Evolutionary conservation across 2,888 invertebrate species (phyloP).

Genomic region (Fragum whitleyi): DNA sequence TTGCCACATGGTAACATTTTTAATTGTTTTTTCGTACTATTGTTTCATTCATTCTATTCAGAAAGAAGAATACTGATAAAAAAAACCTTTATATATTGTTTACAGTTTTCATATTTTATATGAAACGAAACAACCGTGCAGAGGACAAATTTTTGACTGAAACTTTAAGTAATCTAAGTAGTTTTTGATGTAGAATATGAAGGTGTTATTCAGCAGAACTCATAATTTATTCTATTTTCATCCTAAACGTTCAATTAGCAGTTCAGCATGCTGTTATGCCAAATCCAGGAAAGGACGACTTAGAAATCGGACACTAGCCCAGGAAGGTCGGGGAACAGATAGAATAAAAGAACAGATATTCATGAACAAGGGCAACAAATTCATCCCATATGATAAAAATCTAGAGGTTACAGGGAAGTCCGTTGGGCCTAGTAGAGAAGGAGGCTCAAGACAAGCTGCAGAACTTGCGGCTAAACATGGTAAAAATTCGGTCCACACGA

Average conservation of each 20-base stretch:
- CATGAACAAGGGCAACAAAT: neutral
- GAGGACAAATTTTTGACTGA: no score
- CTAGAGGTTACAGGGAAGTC: conserved; percentile 6
- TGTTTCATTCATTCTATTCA: no score
- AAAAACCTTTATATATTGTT: no score
- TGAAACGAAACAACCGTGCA: no score
- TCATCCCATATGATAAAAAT: conserved; percentile 26
- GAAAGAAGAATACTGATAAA: no score
- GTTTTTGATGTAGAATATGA: no score
- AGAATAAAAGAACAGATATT: neutral
- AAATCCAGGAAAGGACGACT: neutral
- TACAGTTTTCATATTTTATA: no score
- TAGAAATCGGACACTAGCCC: neutral
- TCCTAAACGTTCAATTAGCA: neutral
- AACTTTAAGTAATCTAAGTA: no score
- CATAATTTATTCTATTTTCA: neutral
- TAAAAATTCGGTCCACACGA: no score
- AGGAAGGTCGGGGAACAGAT: neutral
- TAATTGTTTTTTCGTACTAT: no score
- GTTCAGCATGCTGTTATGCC: neutral
- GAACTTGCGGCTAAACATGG: conserved; percentile 20
- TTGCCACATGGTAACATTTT: no score
- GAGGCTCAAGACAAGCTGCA: conserved; percentile 15
- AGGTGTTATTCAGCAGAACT: no score
- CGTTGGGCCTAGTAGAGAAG: conserved; percentile 19